Conservation (phyloP, 2,113 vertebrate genomes). For the Stegostoma tigrinum region DNA sequence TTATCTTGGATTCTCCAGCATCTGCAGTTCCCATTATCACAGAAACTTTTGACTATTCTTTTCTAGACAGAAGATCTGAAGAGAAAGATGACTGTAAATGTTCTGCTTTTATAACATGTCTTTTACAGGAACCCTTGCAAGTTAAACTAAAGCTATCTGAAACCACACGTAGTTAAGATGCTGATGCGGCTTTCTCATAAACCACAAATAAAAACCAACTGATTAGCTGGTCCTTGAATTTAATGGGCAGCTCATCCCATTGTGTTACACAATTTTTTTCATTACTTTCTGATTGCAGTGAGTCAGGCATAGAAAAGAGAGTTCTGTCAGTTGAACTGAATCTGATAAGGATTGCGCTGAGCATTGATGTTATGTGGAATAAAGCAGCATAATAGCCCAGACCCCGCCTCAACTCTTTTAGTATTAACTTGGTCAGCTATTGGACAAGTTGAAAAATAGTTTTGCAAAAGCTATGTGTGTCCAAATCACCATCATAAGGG, state of each 20-base stretch:
- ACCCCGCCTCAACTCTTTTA: background rate
- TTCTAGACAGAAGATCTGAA: background rate
- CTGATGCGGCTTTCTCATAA: background rate
- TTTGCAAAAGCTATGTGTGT: background rate
- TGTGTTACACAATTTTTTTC: background rate
- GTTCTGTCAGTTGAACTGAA: background rate
- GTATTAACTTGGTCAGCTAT: background rate
- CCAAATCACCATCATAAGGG: background rate
- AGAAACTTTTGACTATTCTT: background rate
- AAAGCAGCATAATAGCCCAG: background rate
- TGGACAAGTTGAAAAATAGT: background rate
- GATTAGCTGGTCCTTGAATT: background rate
- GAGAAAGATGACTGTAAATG: background rate
- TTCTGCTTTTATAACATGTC: too few relatives aligned
- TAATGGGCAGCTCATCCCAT: background rate
- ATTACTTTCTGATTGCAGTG: background rate
- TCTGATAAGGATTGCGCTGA: background rate
- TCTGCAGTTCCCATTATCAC: too few relatives aligned
- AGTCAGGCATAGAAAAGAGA: background rate
- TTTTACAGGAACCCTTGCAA: background rate
- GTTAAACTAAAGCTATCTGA: background rate
- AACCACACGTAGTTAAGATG: background rate
- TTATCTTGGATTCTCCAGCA: too few relatives aligned
- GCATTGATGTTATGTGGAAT: background rate
- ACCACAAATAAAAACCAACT: background rate